Percentiles rank a stretch among this genome's conserved stretches.
These are phyloP conservation scores for Notechis scutatus DNA, from an alignment of 2,113 vertebrate genomes.

Conservation along the genomic window DNA sequence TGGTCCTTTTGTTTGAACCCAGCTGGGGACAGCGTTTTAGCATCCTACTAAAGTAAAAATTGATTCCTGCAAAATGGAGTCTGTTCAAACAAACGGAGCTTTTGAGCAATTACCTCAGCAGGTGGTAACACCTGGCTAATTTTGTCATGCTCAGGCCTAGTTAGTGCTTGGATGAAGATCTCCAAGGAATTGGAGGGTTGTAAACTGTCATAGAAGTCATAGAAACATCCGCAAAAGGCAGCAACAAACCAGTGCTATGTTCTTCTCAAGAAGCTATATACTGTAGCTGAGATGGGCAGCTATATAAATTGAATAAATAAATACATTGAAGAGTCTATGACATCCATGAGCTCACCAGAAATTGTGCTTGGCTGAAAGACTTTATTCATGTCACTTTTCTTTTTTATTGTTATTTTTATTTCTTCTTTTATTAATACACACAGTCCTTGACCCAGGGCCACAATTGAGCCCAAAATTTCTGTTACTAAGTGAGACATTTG, in stretches of 20 bases:
- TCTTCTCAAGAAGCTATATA: neutral
- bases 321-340: neutral
- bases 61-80: slow-evolving; percentile 6
- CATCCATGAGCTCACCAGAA: neutral
- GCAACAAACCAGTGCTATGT: neutral
- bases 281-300: neutral
- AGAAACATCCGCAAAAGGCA: neutral
- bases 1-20: neutral
- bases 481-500: neutral
- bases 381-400: neutral
- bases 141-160: neutral
- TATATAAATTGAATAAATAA: neutral
- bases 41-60: neutral
- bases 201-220: neutral
- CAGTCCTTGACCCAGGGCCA: neutral
- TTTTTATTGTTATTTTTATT: neutral
- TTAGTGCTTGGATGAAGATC: neutral
- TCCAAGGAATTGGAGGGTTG: neutral
- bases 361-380: neutral
- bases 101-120: neutral
- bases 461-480: neutral
- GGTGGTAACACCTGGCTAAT: neutral
- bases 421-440: neutral
- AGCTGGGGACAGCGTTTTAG: neutral
- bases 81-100: neutral